A percentile compares a stretch with the other conserved stretches of the same genome.
Evolutionary conservation across 2,113 vertebrate genomes (phyloP).

Genomic region (Ellobius talpinus): DNA sequence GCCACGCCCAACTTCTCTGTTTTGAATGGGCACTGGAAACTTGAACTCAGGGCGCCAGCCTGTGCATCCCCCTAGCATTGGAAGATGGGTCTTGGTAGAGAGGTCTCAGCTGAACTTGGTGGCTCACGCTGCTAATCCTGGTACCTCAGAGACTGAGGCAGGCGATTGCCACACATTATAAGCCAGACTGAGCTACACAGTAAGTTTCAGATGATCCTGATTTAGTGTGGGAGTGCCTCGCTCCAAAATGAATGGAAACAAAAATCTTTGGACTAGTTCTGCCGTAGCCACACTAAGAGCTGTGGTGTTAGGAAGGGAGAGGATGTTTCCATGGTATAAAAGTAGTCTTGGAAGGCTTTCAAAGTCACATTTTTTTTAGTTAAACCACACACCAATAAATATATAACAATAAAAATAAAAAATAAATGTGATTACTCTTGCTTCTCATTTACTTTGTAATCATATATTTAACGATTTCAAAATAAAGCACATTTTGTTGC

Average conservation of each 20-base stretch:
- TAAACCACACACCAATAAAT: constrained; percentile 11
- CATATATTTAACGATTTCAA: constrained; percentile 19
- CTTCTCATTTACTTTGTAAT: constrained; percentile 7
- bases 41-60: not conserved
- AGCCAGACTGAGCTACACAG: not conserved
- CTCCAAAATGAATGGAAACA: not conserved
- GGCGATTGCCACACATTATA: not conserved
- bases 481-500: constrained; percentile 30
- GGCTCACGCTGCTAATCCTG: not conserved
- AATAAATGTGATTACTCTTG: not conserved
- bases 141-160: not conserved
- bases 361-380: not conserved
- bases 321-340: not conserved
- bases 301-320: not conserved
- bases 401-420: too few species aligned
- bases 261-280: not conserved
- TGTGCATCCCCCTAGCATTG: not conserved
- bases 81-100: not conserved
- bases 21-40: not conserved
- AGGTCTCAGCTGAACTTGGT: not conserved
- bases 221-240: not conserved
- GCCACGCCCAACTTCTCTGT: too few species aligned
- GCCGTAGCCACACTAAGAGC: not conserved
- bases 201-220: not conserved
- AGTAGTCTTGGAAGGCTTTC: not conserved